These are phyloP conservation scores for Apostichopus leukothele DNA, from an alignment of 53 echinoderm and acorn worm genomes.

Conservation along the genomic window DNA sequence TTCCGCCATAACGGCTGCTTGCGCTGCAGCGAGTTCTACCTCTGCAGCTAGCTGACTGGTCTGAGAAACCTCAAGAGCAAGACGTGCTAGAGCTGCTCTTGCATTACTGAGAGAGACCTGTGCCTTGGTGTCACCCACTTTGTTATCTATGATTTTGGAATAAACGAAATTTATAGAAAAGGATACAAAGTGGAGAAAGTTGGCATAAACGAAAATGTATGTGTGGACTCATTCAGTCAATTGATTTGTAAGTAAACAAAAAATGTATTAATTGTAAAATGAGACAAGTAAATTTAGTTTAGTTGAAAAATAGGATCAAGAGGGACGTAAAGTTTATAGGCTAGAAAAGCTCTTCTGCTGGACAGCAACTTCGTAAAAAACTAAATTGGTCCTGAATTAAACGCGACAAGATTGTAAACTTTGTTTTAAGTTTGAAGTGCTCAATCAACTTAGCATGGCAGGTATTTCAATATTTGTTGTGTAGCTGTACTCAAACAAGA, in stretches of 20 bases:
- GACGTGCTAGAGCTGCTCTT: slow-evolving; percentile 67
- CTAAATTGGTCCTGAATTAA: not conserved
- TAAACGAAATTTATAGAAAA: not conserved
- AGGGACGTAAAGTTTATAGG: too few relatives aligned
- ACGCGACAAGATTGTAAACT: not conserved
- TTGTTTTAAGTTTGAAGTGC: not conserved
- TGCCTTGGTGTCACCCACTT: slow-evolving; percentile 57
- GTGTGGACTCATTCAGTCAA: not conserved
- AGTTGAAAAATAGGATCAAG: too few relatives aligned
- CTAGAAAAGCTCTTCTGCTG: too few relatives aligned
- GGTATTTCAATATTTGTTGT: not conserved
- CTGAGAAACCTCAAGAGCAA: slow-evolving; percentile 69
- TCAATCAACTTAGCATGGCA: not conserved
- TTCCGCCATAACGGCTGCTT: slow-evolving; percentile 73
- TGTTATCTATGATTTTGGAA: slow-evolving; percentile 49
- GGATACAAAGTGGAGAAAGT: not conserved
- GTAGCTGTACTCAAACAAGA: not conserved
- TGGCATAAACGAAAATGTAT: not conserved
- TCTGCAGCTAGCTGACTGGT: slow-evolving; percentile 76
- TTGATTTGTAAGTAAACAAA: too few relatives aligned
- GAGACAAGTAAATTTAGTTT: too few relatives aligned
- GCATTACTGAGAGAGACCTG: slow-evolving; percentile 63
- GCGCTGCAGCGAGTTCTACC: slow-evolving; percentile 72
- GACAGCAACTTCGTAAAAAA: too few relatives aligned
- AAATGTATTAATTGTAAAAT: too few relatives aligned